Evolutionary conservation across 2,888 invertebrate species (phyloP), one percentile per base, ranked within the genome.

Genomic region (Hipparchia sbordonii): DNA sequence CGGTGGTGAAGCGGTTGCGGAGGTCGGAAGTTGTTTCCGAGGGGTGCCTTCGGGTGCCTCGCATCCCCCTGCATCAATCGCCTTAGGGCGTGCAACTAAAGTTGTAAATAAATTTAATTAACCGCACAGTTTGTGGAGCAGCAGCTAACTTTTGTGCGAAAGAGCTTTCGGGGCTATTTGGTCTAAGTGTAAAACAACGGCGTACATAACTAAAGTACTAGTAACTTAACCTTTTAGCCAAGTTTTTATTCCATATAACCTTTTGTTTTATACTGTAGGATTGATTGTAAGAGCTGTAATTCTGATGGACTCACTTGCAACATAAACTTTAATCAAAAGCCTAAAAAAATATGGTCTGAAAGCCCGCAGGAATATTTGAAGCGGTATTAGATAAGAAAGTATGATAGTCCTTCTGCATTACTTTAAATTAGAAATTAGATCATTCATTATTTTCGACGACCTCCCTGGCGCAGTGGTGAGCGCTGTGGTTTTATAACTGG

Each of bases 21-120:
- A 73, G 99, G 99, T 85, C 99, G 95, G 93, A 97, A 98, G 95
- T 99, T 99, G 95, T 98, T 98, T 82, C 98, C 98, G 87, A 99
- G 95, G 39, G 98, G 98, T 70, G 98, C 98, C 90, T 97, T 98
- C 62, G 97, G 97, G 89, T 97, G 97, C 84, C 96, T 96, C 82
- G 96, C 96, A 87, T 97, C 97, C 77, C 98, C 98, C 89, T 98
- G 98, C 97, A 97, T 97, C 88, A 98, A 94, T 81, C 97, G 95
- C 81, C 98, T 94, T 81, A 98, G 93, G 77, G 95, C 97, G 89
- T 96, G 96, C 89, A 98, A 94, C 98, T 98, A 92, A 77, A 82
- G 81, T 81, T 78, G 83, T 77, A 80, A 79, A 82, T 80, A 82
- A 82, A 82, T 80, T 79, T 79, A 78, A 81, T 80, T 77, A 77